Percentiles rank a stretch among this genome's conserved stretches.
Conservation (phyloP, 2,888 invertebrate species). For the Salticus scenicus region DNA sequence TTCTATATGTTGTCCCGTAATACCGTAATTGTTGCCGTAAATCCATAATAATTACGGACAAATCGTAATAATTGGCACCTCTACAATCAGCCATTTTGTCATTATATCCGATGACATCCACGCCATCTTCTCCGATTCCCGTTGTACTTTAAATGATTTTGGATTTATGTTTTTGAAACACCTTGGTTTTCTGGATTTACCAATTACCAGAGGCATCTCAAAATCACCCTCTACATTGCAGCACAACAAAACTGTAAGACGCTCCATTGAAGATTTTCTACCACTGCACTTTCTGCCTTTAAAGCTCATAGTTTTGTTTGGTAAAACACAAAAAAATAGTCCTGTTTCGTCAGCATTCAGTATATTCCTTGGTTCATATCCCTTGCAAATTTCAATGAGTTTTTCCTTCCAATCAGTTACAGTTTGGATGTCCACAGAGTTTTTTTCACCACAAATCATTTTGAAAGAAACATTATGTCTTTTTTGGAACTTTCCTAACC, state of each 20-base stretch:
- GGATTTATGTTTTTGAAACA: slow-evolving; percentile 12
- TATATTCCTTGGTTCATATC: background rate
- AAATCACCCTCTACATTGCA: slow-evolving; percentile 15
- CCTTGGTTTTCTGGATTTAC: slow-evolving; percentile 5
- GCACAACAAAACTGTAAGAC: background rate
- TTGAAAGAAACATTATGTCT: slow-evolving; percentile 8
- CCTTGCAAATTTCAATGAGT: background rate
- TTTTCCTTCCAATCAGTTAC: background rate
- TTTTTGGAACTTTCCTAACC: background rate
- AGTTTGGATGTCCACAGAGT: background rate
- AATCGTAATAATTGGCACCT: no score
- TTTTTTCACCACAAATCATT: slow-evolving; percentile 18
- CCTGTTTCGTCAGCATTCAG: slow-evolving; percentile 2
- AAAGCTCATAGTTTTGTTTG: slow-evolving; percentile 23
- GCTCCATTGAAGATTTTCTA: background rate
- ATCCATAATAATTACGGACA: no score
- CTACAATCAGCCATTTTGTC: no score
- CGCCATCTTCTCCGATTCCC: no score
- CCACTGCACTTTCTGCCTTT: slow-evolving; percentile 15
- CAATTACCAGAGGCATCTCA: slow-evolving; percentile 17
- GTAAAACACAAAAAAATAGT: background rate
- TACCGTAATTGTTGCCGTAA: no score
- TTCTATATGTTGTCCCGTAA: no score
- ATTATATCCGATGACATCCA: background rate
- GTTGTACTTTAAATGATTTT: background rate